Base-by-base conservation (phyloP, 2,113 vertebrate genomes). In the Thunnus maccoyii region DNA sequence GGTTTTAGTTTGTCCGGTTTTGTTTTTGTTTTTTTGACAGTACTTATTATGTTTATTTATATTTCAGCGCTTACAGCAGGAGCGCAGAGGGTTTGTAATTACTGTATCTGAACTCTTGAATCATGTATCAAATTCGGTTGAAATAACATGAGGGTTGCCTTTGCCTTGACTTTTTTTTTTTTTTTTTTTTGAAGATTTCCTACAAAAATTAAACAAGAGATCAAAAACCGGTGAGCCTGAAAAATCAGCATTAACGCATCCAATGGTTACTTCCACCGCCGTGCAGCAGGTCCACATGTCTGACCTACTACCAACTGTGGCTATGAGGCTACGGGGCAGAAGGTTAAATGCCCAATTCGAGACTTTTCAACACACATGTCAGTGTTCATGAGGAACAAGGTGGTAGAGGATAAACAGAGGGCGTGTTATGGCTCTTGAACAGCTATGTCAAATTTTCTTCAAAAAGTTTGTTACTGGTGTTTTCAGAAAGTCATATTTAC, bases 31-130 rank as follows among this genome's bases (percentile, higher is more conserved):
- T 93, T 91, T 91, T 91, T 88, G 88, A 93, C 91, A 94, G 88
- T 95, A 91, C 86, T 93, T 91, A 94, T 94, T 94, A 94, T 94
- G 94, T 95, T 93, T 95, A 95, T 94, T 94, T 95, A 94, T 94
- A 93, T 92, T 84, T 83, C 87, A 61, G 86, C 52, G 72, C 88
- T 82, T 91, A 85, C 81, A 87, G 85, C 63, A 73, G 85, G 72
- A 91, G 87, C 87, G 77, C 30, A 50, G 82, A 75, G 84, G 80
- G 88, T 91, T 94, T 94, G 91, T 94, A 92, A 94, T 95, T 95
- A 92, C 67, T 80, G 82, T 79, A 93, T 91, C 89, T 90, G 86
- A 86, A 88, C 84, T 85, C 67, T 81, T 67, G 74, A 82, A 87
- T 85, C 82, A 25, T 82, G 75, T 83, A 89, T 94, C 90, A 86